phyloP scores from a whole-genome alignment of 1,140 invertebrate species.

The Drosophila repleta region DNA sequence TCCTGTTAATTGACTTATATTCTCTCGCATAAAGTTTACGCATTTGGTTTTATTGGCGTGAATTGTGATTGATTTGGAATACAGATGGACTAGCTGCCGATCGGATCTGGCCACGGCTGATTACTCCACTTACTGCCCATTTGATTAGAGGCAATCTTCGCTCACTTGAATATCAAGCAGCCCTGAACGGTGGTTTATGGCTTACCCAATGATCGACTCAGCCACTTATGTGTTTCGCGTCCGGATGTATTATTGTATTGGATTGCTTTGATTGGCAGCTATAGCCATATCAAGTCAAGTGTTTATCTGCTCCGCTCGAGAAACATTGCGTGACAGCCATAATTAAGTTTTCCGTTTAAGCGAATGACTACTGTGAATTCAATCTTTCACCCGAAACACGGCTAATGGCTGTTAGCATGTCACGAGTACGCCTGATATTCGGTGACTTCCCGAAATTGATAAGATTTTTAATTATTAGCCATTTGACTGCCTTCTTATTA shows the following conservation, averaged over 20 bases:
- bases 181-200: constrained; percentile 42
- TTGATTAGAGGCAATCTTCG: constrained; percentile 51
- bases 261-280: constrained; percentile 22
- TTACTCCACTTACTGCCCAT: constrained; percentile 70
- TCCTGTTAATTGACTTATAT: constrained; percentile 67
- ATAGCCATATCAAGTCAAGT: not conserved
- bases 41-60: constrained; percentile 34
- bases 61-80: constrained; percentile 75
- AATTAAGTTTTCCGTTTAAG: constrained; percentile 36
- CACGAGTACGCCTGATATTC: not conserved
- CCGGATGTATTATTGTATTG: constrained; percentile 25
- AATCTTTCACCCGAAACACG: constrained; percentile 6
- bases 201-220: constrained; percentile 14
- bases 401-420: constrained; percentile 24
- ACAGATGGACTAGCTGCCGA: constrained; percentile 45
- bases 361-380: constrained; percentile 5
- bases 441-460: constrained; percentile 20
- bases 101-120: constrained; percentile 55
- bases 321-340: constrained; percentile 29
- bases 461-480: constrained; percentile 50
- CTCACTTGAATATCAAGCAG: constrained; percentile 74
- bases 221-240: constrained; percentile 12
- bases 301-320: constrained; percentile 18
- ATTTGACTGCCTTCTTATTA: constrained; percentile 16
- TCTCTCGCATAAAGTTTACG: not conserved